Evolutionary conservation across 2,797 vertebrate species (phyloP).

Genomic region (Xenops minutus): DNA sequence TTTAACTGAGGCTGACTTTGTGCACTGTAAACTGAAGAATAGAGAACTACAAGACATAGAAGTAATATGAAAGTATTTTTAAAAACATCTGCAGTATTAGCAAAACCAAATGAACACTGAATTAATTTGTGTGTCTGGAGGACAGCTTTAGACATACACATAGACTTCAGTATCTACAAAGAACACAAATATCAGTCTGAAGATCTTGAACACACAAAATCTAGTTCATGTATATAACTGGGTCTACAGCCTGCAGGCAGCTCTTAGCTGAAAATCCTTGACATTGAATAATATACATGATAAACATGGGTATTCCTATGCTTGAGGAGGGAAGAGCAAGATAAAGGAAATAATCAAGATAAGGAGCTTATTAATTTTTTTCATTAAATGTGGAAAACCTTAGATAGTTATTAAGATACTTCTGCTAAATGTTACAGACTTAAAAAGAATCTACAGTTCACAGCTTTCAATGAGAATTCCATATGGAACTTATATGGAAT

Average conservation of each 20-base stretch:
- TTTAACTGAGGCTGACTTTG: neutral
- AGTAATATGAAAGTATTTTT: neutral
- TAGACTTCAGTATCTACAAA: neutral
- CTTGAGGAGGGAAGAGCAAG: neutral
- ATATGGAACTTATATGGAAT: rapidly evolving
- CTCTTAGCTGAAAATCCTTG: neutral
- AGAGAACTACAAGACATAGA: neutral
- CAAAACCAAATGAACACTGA: neutral
- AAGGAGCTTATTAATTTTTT: neutral
- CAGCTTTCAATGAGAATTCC: neutral
- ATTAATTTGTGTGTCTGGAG: neutral
- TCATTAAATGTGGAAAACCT: neutral
- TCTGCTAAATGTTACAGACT: neutral
- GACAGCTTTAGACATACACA: neutral
- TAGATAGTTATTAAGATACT: neutral
- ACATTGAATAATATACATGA: neutral
- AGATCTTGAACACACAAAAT: neutral
- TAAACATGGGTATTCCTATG: neutral
- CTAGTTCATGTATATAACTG: neutral
- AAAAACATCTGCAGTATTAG: neutral
- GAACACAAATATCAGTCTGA: neutral
- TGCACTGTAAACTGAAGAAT: neutral
- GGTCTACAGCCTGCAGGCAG: neutral
- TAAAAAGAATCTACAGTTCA: neutral
- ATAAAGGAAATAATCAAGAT: neutral